These are phyloP conservation scores for Cyprinodon brontotheroides DNA, from an alignment of 2,113 vertebrate genomes.

Conservation along the genomic window DNA sequence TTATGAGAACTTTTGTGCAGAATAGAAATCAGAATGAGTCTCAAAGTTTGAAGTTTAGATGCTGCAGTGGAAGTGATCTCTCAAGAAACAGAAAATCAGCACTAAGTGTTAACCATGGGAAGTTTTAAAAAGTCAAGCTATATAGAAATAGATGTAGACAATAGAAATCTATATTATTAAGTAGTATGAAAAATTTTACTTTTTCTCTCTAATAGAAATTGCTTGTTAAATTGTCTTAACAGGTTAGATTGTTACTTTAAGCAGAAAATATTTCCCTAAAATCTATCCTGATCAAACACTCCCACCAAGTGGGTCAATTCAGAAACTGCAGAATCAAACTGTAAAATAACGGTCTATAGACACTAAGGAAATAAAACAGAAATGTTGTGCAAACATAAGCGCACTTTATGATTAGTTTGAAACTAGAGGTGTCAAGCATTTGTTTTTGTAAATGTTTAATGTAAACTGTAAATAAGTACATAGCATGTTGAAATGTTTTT, in stretches of 20 bases:
- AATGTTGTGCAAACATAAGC: not conserved
- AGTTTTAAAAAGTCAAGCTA: no score
- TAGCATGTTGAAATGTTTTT: not conserved
- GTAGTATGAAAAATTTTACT: not conserved
- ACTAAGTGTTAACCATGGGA: not conserved
- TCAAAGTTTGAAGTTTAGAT: not conserved
- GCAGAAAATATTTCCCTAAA: slow-evolving; percentile 1
- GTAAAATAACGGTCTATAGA: no score
- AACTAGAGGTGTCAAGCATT: not conserved
- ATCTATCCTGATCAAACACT: slow-evolving; percentile 46
- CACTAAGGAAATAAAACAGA: not conserved
- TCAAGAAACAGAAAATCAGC: not conserved
- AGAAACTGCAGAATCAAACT: slow-evolving; percentile 15
- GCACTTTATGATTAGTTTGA: not conserved
- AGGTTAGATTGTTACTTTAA: slow-evolving; percentile 9
- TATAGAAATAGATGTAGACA: not conserved
- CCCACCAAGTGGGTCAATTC: slow-evolving; percentile 60
- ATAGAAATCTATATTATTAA: not conserved
- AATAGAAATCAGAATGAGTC: not conserved
- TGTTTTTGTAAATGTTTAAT: not conserved
- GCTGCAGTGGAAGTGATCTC: not conserved
- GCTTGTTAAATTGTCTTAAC: slow-evolving; percentile 8
- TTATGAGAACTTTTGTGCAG: not conserved
- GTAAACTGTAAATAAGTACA: not conserved
- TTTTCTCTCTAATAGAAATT: not conserved